Conservation (phyloP, 1,140 invertebrate genomes). For the Papilio polyxenes region DNA sequence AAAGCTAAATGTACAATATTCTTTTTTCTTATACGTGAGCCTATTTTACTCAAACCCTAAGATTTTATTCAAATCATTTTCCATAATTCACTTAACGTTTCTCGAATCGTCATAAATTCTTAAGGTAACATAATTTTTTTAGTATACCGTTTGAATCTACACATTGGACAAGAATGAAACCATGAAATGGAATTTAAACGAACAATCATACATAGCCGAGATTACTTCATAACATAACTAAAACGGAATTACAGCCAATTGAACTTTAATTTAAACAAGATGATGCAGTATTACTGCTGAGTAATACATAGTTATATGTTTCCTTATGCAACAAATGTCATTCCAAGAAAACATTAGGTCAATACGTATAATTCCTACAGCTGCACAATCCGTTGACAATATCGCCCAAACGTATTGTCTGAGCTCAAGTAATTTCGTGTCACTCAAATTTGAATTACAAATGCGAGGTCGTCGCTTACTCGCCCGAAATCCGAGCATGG, state of each 20-base stretch:
- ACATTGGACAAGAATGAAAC: neutral
- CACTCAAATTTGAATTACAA: slow-evolving; percentile 68
- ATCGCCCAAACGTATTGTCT: slow-evolving; percentile 45
- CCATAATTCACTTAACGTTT: neutral
- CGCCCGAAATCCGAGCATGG: slow-evolving; percentile 49
- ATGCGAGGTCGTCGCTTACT: slow-evolving; percentile 53
- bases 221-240: neutral
- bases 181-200: neutral
- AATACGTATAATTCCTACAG: slow-evolving; percentile 17
- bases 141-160: neutral
- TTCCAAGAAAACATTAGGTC: slow-evolving; percentile 32
- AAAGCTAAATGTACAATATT: neutral
- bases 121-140: neutral
- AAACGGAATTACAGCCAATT: neutral
- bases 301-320: slow-evolving; percentile 21
- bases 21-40: neutral
- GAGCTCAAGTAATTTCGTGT: slow-evolving; percentile 54
- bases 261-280: slow-evolving; percentile 5
- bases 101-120: neutral
- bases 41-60: too few relatives aligned
- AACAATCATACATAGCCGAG: neutral
- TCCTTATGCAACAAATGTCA: slow-evolving; percentile 36
- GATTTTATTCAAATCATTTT: neutral
- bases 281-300: neutral
- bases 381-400: slow-evolving; percentile 15